Percentiles rank a stretch among this genome's conserved stretches.
Conservation (phyloP, 2,888 invertebrate species). For the Andrena camellia region DNA sequence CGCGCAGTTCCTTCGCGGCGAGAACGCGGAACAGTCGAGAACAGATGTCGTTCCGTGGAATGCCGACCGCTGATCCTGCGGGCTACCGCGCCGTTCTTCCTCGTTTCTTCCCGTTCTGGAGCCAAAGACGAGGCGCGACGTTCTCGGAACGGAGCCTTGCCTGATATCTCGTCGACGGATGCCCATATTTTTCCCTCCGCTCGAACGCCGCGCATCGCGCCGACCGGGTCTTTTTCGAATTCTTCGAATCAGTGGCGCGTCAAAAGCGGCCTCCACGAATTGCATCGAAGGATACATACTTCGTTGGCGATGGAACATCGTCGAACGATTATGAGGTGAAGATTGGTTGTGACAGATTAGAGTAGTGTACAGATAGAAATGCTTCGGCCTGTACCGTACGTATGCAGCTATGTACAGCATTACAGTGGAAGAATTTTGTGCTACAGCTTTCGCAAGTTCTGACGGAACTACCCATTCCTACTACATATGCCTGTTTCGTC, state of each 20-base stretch:
- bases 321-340: neutral
- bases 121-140: conserved; percentile 37
- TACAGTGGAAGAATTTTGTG: no score
- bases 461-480: no score
- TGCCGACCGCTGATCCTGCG: conserved; percentile 69
- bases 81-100: conserved; percentile 64
- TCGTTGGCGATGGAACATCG: conserved; percentile 6
- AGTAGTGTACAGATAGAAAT: no score
- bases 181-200: conserved; percentile 60
- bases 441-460: no score
- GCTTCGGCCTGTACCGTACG: no score
- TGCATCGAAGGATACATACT: conserved; percentile 6
- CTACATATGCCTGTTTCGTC: no score
- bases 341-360: no score
- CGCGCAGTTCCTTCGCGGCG: conserved; percentile 52
- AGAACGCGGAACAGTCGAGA: conserved; percentile 81
- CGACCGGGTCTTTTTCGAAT: conserved; percentile 3
- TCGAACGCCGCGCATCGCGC: conserved; percentile 25
- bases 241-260: conserved; percentile 28
- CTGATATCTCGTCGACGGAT: conserved; percentile 62
- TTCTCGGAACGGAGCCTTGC: conserved; percentile 57
- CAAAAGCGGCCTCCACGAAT: conserved; percentile 31
- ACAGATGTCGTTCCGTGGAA: conserved; percentile 81
- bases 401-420: no score
- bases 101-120: conserved; percentile 67